A percentile compares a stretch with the other conserved stretches of the same genome.
Evolutionary conservation across 2,113 vertebrate genomes (phyloP).

Genomic region (Girardinichthys multiradiatus): DNA sequence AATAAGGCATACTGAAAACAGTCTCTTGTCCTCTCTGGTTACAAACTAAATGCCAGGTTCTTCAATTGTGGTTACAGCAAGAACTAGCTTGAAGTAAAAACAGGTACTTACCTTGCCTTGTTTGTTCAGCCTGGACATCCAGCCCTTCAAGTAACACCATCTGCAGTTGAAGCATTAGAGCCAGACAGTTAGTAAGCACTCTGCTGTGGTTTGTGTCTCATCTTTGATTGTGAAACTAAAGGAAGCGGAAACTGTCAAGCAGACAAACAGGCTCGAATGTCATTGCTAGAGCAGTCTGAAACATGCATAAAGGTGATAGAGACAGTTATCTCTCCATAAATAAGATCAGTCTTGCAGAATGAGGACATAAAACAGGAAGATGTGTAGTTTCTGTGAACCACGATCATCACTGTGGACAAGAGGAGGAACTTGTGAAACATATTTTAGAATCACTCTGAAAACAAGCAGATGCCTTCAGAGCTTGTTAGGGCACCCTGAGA

Average conservation of each 20-base stretch:
- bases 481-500: not conserved
- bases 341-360: not conserved
- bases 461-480: not conserved
- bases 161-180: conserved; percentile 53
- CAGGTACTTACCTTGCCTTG: conserved; percentile 71
- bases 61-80: too few species aligned
- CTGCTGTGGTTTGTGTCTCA: conserved; percentile 30
- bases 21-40: not conserved
- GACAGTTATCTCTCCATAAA: not conserved
- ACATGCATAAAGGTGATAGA: not conserved
- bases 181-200: conserved; percentile 6
- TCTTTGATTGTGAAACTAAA: conserved; percentile 13
- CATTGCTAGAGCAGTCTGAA: not conserved
- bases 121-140: conserved; percentile 79
- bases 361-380: conserved; percentile 15
- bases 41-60: not conserved
- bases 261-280: not conserved
- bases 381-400: not conserved
- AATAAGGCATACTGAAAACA: not conserved
- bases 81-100: not conserved
- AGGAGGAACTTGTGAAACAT: conserved; percentile 14
- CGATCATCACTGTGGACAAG: not conserved
- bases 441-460: not conserved
- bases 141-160: conserved; percentile 73
- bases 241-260: conserved; percentile 42